These are phyloP conservation scores for Leptodactylus fuscus DNA, from an alignment of 2,113 vertebrate species.

Conservation along the genomic window DNA sequence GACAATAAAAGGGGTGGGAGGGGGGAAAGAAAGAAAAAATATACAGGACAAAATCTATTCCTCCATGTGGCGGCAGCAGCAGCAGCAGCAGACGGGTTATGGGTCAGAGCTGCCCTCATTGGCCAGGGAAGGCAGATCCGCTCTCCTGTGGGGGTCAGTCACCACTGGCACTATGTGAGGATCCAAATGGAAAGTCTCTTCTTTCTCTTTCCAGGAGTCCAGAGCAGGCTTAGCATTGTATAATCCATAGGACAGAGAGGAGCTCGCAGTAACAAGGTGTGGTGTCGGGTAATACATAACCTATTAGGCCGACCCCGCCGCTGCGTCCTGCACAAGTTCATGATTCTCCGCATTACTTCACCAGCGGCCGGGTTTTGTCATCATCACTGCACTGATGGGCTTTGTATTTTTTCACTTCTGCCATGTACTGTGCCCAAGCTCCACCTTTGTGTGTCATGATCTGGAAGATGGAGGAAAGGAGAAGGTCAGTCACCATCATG, in stretches of 20 bases:
- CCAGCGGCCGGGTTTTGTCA: constrained; percentile 93
- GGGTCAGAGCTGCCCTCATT: background rate
- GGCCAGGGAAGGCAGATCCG: background rate
- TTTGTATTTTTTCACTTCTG: constrained; percentile 98
- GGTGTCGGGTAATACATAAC: background rate
- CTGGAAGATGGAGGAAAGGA: constrained; percentile 65
- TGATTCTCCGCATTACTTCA: constrained; percentile 79
- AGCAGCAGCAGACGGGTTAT: background rate
- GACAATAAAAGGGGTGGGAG: background rate
- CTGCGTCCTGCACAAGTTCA: background rate
- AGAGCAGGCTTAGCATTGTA: background rate
- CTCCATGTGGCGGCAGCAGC: background rate
- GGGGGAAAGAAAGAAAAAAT: background rate
- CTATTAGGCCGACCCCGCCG: background rate
- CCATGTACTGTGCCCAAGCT: constrained; percentile 96
- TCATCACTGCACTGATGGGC: constrained; percentile 95
- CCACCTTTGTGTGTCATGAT: constrained; percentile 88
- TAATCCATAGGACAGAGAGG: constrained; percentile 8
- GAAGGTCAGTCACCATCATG: background rate
- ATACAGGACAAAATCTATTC: background rate
- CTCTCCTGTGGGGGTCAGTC: background rate
- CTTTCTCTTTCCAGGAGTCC: constrained; percentile 16
- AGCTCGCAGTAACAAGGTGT: background rate
- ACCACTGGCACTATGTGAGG: background rate
- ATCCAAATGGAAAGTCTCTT: background rate